A percentile compares a stretch with the other conserved stretches of the same genome.
Evolutionary conservation across 2,888 invertebrate genomes (phyloP).

Genomic region (Ochlodes sylvanus): DNA sequence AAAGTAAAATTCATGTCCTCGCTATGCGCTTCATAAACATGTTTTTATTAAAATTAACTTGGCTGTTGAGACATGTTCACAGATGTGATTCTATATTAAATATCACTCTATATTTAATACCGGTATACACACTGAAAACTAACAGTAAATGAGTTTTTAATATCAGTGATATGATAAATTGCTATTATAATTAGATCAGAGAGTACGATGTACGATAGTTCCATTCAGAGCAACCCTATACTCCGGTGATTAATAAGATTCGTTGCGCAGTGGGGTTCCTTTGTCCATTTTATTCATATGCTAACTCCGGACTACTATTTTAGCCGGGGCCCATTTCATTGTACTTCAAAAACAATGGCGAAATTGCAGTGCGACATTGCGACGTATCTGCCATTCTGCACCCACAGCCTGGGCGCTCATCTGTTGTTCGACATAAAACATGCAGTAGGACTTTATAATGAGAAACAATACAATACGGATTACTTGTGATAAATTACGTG

Average conservation of each 20-base stretch:
- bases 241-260: slow-evolving; percentile 71
- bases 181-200: slow-evolving; percentile 33
- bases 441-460: background rate
- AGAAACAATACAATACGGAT: too few species aligned
- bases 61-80: too few species aligned
- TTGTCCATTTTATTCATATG: slow-evolving; percentile 81
- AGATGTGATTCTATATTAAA: too few species aligned
- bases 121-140: background rate
- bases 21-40: too few species aligned
- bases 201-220: slow-evolving; percentile 38
- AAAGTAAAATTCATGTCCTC: too few species aligned
- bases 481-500: too few species aligned
- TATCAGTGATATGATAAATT: slow-evolving; percentile 28
- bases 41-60: too few species aligned
- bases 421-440: slow-evolving; percentile 14
- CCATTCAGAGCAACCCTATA: slow-evolving; percentile 44
- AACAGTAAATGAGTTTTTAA: slow-evolving; percentile 18
- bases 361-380: slow-evolving; percentile 56
- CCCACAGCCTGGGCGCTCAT: slow-evolving; percentile 28
- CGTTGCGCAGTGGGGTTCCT: slow-evolving; percentile 66
- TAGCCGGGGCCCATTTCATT: slow-evolving; percentile 64
- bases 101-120: too few species aligned
- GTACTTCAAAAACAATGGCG: slow-evolving; percentile 70
- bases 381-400: slow-evolving; percentile 34
- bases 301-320: slow-evolving; percentile 72